A percentile compares a stretch with the other conserved stretches of the same genome.
These are phyloP conservation scores for Oreotragus oreotragus DNA, from an alignment of 2,113 vertebrate species.

Conservation along the genomic window DNA sequence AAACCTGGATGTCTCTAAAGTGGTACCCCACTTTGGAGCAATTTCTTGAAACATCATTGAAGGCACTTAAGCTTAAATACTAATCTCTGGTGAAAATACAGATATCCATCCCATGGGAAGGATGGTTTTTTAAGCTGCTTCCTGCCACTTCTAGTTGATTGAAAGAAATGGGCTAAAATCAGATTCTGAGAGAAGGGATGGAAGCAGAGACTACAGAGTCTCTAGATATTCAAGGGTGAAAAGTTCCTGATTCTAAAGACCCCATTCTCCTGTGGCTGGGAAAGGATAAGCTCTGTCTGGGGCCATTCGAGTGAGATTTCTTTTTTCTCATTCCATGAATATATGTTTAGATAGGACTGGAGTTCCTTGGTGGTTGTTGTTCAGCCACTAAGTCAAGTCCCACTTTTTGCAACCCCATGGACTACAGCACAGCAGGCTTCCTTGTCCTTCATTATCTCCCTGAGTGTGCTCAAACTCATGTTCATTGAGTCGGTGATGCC, in stretches of 20 bases:
- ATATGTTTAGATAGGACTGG: not conserved
- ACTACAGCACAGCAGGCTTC: not conserved
- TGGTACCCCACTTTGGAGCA: not conserved
- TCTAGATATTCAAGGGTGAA: not conserved
- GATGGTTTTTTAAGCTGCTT: not conserved
- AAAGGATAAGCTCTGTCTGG: not conserved
- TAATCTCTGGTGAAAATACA: not conserved
- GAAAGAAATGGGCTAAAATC: not conserved
- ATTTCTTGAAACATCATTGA: not conserved
- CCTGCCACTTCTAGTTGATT: not conserved
- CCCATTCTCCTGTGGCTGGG: rapidly evolving
- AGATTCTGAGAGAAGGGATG: not conserved
- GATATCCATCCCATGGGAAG: not conserved
- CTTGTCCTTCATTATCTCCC: not conserved
- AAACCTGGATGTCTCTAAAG: not conserved
- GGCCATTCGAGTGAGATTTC: not conserved
- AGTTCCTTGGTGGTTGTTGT: not conserved
- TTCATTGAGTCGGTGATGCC: not conserved
- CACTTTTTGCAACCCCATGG: not conserved
- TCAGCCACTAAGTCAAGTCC: not conserved
- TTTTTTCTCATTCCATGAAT: not conserved
- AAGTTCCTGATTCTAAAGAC: not conserved
- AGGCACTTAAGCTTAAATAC: not conserved
- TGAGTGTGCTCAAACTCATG: not conserved
- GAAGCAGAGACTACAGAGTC: not conserved